phyloP scores from a whole-genome alignment of 2,888 invertebrate genomes.

The Pseudeuparius sepicola region DNA sequence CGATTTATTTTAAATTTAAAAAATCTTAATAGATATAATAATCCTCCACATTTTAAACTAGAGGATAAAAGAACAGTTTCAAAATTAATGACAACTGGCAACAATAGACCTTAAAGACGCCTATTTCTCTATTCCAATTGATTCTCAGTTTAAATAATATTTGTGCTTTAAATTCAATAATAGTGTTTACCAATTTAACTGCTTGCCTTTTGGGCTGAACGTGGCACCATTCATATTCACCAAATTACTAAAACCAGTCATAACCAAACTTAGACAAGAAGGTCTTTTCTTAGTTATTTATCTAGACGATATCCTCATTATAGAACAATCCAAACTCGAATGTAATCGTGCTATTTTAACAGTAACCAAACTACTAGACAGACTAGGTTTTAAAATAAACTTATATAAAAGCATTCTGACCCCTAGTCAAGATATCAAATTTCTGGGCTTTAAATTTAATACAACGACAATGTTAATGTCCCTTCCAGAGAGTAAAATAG shows the following conservation, averaged over 20 bases:
- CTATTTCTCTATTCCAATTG: too few relatives aligned
- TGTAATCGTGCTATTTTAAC: too few relatives aligned
- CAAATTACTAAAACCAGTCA: not conserved
- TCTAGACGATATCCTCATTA: conserved; percentile 1
- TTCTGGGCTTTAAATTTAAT: not conserved
- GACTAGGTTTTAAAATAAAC: not conserved
- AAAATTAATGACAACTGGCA: not conserved
- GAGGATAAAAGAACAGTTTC: not conserved
- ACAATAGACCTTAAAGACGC: too few relatives aligned
- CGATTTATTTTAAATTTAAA: conserved; percentile 1
- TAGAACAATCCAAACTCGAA: not conserved
- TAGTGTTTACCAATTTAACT: too few relatives aligned
- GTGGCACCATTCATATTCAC: not conserved
- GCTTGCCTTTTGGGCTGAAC: too few relatives aligned
- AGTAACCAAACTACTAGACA: not conserved
- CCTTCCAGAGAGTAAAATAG: not conserved
- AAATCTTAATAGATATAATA: too few relatives aligned
- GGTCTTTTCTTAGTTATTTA: not conserved
- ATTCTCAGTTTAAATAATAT: too few relatives aligned
- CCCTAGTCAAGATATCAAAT: not conserved
- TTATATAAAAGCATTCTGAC: not conserved
- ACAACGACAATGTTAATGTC: not conserved
- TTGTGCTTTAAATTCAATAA: too few relatives aligned
- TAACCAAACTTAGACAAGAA: too few relatives aligned
- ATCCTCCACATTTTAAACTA: not conserved